phyloP scores from a whole-genome alignment of 2,888 invertebrate genomes.

The Phymatocera aterrima region DNA sequence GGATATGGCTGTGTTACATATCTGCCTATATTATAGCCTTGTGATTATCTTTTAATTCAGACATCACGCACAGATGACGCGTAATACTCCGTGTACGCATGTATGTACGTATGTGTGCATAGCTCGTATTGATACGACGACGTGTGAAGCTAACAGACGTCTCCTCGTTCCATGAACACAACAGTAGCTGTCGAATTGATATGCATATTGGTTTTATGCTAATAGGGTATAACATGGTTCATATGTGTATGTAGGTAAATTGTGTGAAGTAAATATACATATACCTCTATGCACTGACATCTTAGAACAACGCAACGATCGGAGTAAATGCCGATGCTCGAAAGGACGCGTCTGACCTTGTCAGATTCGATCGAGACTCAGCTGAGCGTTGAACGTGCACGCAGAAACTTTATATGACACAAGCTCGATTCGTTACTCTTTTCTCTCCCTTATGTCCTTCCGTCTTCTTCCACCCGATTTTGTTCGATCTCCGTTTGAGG shows the following conservation, averaged over 20 bases:
- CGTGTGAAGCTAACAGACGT: neutral
- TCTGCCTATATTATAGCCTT: too few relatives aligned
- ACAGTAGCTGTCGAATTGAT: conserved; percentile 38
- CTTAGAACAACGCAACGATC: conserved; percentile 12
- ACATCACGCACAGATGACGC: neutral
- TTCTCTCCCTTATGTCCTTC: neutral
- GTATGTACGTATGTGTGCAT: neutral
- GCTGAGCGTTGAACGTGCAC: neutral
- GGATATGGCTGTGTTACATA: too few relatives aligned
- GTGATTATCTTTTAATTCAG: neutral
- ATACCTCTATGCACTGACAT: neutral
- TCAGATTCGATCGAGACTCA: neutral
- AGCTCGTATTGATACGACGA: too few relatives aligned
- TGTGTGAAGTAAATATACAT: neutral
- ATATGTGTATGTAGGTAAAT: too few relatives aligned
- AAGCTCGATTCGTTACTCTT: neutral
- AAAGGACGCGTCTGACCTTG: conserved; percentile 36
- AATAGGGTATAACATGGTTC: neutral
- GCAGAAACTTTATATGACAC: neutral
- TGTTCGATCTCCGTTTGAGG: too few relatives aligned
- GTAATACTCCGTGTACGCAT: neutral
- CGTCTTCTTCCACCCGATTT: neutral
- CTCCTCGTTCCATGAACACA: conserved; percentile 10
- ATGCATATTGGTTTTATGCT: conserved; percentile 44
- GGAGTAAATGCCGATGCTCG: conserved; percentile 20